Evolutionary conservation across 2,888 invertebrate species (phyloP), one percentile per base, ranked within the genome.

Genomic region (Coleophora deauratella): DNA sequence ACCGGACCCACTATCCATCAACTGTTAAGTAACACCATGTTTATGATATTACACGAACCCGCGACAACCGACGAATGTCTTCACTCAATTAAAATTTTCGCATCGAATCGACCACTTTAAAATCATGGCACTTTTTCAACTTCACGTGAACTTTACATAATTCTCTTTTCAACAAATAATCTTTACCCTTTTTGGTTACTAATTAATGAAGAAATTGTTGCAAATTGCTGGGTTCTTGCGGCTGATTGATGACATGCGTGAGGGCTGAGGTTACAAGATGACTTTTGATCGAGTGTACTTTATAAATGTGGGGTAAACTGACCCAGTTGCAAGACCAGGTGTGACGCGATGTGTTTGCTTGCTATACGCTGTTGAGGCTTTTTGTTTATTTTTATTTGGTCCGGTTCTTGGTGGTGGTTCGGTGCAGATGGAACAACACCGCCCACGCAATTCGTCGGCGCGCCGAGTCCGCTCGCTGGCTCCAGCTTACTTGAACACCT

Each of bases 1-100:
- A 64, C 62, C 40, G 37, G 46, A 37, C 45, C 47, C 40, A 43
- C 50, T 49, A 63, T 63, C 57, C 54, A 60, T 61, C 62, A 57
- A 45, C 32, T 27, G 36, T 44, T 46, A 49, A 47, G 42, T 54
- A 50, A 54, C 49, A 45, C 30, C 28, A 8, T 14, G 38, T 13
- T 37, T 35, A 43, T 12, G 37, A 13, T 10, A 35, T 4, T 30
- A 35, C 13, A 8, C n/a, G 28, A 30, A 31, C 21, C 21, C 21
- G 6, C 21, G 21, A 21, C 21, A 21, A 21, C 21, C 21, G 6
- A 21, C 21, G 15, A 38, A 38, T 38, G 30, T 35, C 30, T 34
- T 33, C 45, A 44, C 37, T 45, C 49, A 43, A 53, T 53, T 53
- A 53, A 36, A 33, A 21, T 50, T 54, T 49, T 49, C 48, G 41